A percentile compares a stretch with the other conserved stretches of the same genome.
Evolutionary conservation across 1,140 invertebrate genomes (phyloP).

Genomic region (Saccostrea glomerata): DNA sequence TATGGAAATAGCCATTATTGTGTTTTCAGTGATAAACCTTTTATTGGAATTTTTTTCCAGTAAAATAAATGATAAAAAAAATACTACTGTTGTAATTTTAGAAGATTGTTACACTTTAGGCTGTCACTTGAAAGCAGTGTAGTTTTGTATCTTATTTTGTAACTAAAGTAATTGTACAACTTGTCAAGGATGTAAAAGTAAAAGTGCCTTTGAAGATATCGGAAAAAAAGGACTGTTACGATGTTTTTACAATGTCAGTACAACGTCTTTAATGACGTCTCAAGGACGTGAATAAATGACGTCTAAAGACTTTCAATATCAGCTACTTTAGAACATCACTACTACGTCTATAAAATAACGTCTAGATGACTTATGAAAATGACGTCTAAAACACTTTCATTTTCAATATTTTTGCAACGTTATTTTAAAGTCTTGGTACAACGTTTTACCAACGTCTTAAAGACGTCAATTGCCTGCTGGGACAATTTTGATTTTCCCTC

Average conservation of each 20-base stretch:
- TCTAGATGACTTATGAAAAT: neutral
- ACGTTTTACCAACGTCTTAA: neutral
- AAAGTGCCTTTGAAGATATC: neutral
- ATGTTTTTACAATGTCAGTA: neutral
- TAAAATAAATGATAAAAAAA: neutral
- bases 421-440: neutral
- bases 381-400: neutral
- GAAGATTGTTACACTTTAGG: neutral
- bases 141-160: neutral
- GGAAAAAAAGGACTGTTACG: neutral
- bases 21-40: neutral
- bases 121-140: neutral
- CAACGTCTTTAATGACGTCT: neutral
- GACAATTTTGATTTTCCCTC: no score
- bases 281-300: constrained; percentile 5
- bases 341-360: neutral
- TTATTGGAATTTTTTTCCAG: neutral
- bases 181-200: neutral
- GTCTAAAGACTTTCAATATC: neutral
- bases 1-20: neutral
- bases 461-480: neutral
- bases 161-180: no score
- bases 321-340: neutral
- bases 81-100: neutral
- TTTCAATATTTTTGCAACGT: neutral